A percentile compares a stretch with the other conserved stretches of the same genome.
Conservation (phyloP, 2,797 vertebrate species). For the Ambastaia sidthimunki region DNA sequence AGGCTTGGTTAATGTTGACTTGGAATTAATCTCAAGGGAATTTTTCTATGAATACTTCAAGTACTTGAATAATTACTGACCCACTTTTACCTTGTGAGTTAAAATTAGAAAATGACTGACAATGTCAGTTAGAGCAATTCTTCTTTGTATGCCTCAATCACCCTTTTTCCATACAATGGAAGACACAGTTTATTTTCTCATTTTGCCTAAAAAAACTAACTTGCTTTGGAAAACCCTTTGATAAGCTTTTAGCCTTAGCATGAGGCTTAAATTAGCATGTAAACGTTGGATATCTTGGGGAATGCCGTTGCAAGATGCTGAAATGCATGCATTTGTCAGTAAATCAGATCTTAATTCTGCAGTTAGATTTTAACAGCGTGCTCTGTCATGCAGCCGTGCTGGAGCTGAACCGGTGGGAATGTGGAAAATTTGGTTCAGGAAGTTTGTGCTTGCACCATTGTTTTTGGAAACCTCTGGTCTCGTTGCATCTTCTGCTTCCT, state of each 20-base stretch:
- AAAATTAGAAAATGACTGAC: background rate
- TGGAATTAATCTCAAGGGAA: slow-evolving; percentile 11
- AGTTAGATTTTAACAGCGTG: background rate
- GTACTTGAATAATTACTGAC: background rate
- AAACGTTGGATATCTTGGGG: background rate
- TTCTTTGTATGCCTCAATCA: background rate
- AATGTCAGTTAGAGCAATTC: background rate
- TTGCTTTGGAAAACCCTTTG: background rate
- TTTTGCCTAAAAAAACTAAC: background rate
- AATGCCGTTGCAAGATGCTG: background rate
- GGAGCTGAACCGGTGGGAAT: slow-evolving; percentile 33
- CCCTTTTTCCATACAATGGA: background rate
- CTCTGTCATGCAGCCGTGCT: background rate
- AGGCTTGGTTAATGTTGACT: slow-evolving; percentile 18
- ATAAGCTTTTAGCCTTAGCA: background rate
- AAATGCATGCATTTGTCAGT: background rate
- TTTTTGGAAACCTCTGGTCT: slow-evolving; percentile 56
- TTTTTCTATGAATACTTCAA: slow-evolving; percentile 44
- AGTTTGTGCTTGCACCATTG: slow-evolving; percentile 32
- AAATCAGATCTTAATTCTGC: background rate
- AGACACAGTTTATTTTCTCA: background rate
- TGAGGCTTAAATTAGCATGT: background rate
- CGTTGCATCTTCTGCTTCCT: slow-evolving; percentile 57
- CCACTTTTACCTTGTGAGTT: background rate
- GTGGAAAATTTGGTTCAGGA: slow-evolving; percentile 58